A percentile compares a stretch with the other conserved stretches of the same genome.
Conservation (phyloP, 2,113 vertebrate genomes). For the Charadrius vociferus region DNA sequence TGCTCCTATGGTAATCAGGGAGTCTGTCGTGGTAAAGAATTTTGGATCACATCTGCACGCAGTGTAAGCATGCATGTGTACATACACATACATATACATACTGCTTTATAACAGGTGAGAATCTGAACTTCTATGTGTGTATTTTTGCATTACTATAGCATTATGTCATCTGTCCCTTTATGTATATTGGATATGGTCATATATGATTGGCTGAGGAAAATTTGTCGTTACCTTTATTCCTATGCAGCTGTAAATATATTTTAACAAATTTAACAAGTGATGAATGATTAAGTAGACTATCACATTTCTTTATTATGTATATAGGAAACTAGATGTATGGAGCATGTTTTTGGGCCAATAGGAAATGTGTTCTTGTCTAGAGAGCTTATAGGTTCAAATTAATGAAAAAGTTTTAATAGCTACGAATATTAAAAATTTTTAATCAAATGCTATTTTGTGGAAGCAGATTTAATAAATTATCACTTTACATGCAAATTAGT, state of each 20-base stretch:
- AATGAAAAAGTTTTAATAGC: neutral
- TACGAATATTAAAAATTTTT: neutral
- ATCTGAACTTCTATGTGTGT: neutral
- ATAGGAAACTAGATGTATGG: neutral
- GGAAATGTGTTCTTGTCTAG: neutral
- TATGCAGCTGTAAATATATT: neutral
- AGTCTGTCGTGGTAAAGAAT: neutral
- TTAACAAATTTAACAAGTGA: neutral
- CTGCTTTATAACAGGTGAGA: neutral
- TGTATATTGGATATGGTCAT: neutral
- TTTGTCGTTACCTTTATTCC: neutral
- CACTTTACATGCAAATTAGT: neutral
- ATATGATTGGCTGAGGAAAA: neutral
- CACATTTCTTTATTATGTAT: neutral
- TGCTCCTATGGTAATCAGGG: neutral
- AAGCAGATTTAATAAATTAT: neutral
- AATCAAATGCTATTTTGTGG: neutral
- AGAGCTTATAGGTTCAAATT: neutral
- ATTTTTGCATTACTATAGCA: neutral
- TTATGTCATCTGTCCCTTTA: neutral
- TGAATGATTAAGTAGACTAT: neutral
- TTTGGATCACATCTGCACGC: fast-evolving
- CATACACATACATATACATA: too few species aligned
- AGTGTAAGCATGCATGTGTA: neutral
- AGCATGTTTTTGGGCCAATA: neutral